Percentiles rank a stretch among this genome's conserved stretches.
These are phyloP conservation scores for Megathymus violae DNA, from an alignment of 1,140 invertebrate species.

Conservation along the genomic window DNA sequence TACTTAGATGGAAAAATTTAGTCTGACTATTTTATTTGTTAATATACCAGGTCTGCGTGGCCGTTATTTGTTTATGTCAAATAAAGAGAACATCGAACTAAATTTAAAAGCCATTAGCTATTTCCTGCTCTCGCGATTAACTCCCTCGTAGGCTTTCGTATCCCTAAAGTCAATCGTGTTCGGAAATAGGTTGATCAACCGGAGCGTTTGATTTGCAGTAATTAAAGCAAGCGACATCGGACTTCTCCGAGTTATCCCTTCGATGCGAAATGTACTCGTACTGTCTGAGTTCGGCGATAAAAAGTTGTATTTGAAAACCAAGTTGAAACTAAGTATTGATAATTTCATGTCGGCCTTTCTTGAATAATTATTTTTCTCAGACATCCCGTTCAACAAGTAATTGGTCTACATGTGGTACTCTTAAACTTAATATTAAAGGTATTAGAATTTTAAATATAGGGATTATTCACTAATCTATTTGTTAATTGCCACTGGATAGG, in stretches of 20 bases:
- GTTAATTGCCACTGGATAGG: no score
- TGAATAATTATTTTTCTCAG: no score
- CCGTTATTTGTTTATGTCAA: neutral
- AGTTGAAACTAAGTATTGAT: no score
- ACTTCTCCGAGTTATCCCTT: neutral
- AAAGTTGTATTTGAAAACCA: neutral
- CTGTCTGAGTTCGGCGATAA: neutral
- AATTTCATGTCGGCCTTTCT: no score
- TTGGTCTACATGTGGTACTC: no score
- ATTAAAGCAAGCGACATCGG: constrained; percentile 53
- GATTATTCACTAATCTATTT: no score
- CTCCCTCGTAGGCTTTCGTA: neutral
- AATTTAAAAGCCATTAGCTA: constrained; percentile 28
- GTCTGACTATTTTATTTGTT: no score
- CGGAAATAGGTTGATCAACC: constrained; percentile 59
- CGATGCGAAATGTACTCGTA: neutral
- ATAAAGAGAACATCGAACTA: constrained; percentile 5
- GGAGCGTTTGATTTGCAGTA: constrained; percentile 51
- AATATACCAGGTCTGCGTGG: neutral
- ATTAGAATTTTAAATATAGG: no score
- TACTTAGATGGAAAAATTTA: no score
- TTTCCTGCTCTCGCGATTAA: constrained; percentile 1
- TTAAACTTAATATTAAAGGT: no score
- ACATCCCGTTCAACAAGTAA: no score
- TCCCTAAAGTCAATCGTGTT: constrained; percentile 38